Percentiles rank a stretch among this genome's conserved stretches.
phyloP scores from a whole-genome alignment of 2,888 invertebrate species.

The Subacronicta megacephala region DNA sequence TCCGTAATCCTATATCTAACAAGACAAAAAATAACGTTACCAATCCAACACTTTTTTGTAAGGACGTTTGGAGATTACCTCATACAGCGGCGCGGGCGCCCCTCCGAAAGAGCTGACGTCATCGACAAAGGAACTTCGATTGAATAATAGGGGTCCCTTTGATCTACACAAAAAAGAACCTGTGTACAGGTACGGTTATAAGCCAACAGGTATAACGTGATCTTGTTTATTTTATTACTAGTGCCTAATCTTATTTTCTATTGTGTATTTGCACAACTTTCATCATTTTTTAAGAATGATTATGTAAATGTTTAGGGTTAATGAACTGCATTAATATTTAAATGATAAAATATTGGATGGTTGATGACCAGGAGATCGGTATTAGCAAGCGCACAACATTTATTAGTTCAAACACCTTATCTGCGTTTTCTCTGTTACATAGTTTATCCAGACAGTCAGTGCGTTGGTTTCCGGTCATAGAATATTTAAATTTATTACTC shows the following conservation, averaged over 20 bases:
- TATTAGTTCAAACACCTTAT: conserved; percentile 39
- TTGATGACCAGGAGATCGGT: conserved; percentile 10
- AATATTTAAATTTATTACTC: conserved; percentile 54
- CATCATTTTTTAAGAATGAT: neutral
- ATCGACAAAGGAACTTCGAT: conserved; percentile 64
- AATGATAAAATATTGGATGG: conserved; percentile 12
- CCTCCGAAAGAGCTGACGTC: conserved; percentile 71
- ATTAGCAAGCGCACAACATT: conserved; percentile 21
- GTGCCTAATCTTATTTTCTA: conserved; percentile 10
- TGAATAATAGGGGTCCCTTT: conserved; percentile 67
- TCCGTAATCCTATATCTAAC: conserved; percentile 61
- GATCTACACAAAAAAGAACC: conserved; percentile 68
- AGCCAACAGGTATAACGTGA: conserved; percentile 43
- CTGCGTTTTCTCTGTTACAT: conserved; percentile 45
- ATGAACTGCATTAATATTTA: conserved; percentile 8
- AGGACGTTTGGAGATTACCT: conserved; percentile 74
- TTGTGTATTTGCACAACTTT: conserved; percentile 19
- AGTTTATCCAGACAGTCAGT: conserved; percentile 44
- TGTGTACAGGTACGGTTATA: conserved; percentile 61
- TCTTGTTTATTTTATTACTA: conserved; percentile 25
- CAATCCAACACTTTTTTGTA: conserved; percentile 68
- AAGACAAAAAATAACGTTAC: conserved; percentile 62
- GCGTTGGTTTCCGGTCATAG: conserved; percentile 52
- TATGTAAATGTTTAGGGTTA: conserved; percentile 7
- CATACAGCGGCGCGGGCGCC: conserved; percentile 71